These are phyloP conservation scores for Clarias pachynema DNA, from an alignment of 2,797 vertebrate species.

Conservation along the genomic window DNA sequence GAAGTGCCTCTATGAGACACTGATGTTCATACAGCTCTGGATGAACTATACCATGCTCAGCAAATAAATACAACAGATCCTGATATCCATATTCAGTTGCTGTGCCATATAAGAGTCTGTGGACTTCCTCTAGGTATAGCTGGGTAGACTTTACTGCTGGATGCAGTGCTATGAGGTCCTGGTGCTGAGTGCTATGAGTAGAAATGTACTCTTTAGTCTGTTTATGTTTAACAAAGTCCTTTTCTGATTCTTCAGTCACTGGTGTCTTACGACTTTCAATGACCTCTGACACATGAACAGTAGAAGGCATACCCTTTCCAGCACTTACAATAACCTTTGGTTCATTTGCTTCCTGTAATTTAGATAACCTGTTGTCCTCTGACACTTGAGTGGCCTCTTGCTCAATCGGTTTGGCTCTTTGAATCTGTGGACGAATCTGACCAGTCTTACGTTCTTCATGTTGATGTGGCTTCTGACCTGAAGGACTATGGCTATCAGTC, in stretches of 20 bases:
- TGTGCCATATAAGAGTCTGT: conserved; percentile 77
- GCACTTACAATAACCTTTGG: conserved; percentile 54
- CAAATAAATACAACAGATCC: conserved; percentile 77
- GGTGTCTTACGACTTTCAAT: conserved; percentile 53
- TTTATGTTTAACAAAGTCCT: conserved; percentile 71
- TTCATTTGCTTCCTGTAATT: conserved; percentile 63
- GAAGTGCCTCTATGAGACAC: conserved; percentile 77
- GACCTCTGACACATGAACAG: conserved; percentile 65
- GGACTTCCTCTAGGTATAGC: conserved; percentile 75
- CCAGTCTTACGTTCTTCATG: conserved; percentile 54
- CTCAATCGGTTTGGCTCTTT: conserved; percentile 73
- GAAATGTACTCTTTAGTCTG: conserved; percentile 60
- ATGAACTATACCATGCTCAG: conserved; percentile 75
- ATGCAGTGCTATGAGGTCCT: conserved; percentile 51
- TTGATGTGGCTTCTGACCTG: conserved; percentile 57
- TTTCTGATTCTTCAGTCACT: conserved; percentile 66
- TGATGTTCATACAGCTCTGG: conserved; percentile 78
- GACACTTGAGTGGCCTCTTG: conserved; percentile 62
- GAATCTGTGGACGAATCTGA: conserved; percentile 71
- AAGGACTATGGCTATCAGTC: conserved; percentile 37
- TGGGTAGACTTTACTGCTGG: conserved; percentile 67
- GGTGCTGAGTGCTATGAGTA: conserved; percentile 47
- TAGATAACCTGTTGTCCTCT: conserved; percentile 70
- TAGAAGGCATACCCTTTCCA: conserved; percentile 66
- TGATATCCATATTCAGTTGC: conserved; percentile 76